Evolutionary conservation across 2,888 invertebrate species (phyloP).

Genomic region (Dexiosoma caninum): DNA sequence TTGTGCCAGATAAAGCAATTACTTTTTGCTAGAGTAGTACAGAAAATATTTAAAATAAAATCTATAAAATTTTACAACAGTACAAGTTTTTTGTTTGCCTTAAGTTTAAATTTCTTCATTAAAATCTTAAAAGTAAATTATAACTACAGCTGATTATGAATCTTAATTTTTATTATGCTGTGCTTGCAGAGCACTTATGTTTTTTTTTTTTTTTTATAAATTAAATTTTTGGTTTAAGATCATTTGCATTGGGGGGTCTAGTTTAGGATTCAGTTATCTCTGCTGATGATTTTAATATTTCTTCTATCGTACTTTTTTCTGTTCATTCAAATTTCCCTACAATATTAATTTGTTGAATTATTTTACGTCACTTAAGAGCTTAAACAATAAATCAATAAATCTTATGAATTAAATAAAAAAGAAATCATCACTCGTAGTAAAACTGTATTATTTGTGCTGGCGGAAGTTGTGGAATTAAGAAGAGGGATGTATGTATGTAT

Average conservation of each 20-base stretch:
- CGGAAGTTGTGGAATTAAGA: neutral
- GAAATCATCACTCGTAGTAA: conserved; percentile 38
- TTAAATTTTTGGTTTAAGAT: neutral
- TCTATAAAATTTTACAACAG: neutral
- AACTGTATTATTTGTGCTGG: conserved; percentile 1
- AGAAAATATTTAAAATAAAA: no score
- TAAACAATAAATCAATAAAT: neutral
- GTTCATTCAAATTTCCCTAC: conserved; percentile 9
- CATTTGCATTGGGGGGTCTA: conserved; percentile 34
- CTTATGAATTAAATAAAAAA: neutral
- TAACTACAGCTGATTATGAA: neutral
- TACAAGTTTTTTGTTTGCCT: neutral
- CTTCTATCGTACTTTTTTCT: neutral
- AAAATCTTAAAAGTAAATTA: neutral
- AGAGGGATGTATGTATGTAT: neutral
- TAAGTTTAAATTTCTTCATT: neutral
- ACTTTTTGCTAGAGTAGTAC: neutral
- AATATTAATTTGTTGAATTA: neutral
- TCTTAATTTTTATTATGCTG: neutral
- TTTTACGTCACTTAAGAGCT: neutral
- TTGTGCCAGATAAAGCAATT: neutral
- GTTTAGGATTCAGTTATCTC: conserved; percentile 6
- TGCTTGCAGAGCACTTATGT: neutral
- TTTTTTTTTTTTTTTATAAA: neutral
- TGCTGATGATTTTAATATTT: neutral